Evolutionary conservation across 2,113 vertebrate species (phyloP).

Genomic region (Tetraodon nigroviridis): DNA sequence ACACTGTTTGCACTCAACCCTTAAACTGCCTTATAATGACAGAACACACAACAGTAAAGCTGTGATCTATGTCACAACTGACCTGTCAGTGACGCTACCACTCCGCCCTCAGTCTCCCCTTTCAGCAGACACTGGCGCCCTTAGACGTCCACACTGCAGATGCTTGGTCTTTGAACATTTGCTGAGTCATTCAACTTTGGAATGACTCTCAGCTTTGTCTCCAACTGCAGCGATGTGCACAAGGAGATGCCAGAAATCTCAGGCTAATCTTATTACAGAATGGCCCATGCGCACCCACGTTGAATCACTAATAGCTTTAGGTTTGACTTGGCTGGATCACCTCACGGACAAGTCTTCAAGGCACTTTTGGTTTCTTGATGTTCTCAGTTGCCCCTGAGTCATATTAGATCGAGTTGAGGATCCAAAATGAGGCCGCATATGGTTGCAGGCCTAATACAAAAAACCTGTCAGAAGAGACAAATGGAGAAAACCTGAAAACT

Average conservation of each 20-base stretch:
- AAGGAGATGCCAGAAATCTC: slow-evolving; percentile 25
- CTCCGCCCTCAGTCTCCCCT: slow-evolving; percentile 17
- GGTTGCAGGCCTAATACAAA: slow-evolving; percentile 4
- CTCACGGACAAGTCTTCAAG: slow-evolving; percentile 33
- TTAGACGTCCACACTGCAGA: neutral
- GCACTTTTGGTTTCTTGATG: slow-evolving; percentile 24
- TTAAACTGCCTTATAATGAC: slow-evolving; percentile 49
- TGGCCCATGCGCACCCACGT: slow-evolving; percentile 19
- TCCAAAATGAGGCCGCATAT: slow-evolving; percentile 27
- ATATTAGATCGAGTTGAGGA: slow-evolving; percentile 23
- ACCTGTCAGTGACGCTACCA: slow-evolving; percentile 42
- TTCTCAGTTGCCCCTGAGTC: slow-evolving; percentile 22
- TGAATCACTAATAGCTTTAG: slow-evolving; percentile 46
- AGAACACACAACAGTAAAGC: slow-evolving; percentile 45
- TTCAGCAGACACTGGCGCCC: slow-evolving; percentile 7
- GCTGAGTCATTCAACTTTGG: slow-evolving; percentile 31
- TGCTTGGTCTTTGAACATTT: slow-evolving; percentile 13
- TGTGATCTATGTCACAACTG: slow-evolving; percentile 50
- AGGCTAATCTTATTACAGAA: slow-evolving; percentile 12
- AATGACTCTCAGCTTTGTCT: slow-evolving; percentile 12
- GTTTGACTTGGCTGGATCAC: slow-evolving; percentile 49
- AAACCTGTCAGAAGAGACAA: slow-evolving; percentile 14
- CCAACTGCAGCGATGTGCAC: slow-evolving; percentile 23
- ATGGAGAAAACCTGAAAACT: too few species aligned
- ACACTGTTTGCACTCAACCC: slow-evolving; percentile 62